phyloP scores from a whole-genome alignment of 2,888 invertebrate genomes.

The Therioaphis trifolii region DNA sequence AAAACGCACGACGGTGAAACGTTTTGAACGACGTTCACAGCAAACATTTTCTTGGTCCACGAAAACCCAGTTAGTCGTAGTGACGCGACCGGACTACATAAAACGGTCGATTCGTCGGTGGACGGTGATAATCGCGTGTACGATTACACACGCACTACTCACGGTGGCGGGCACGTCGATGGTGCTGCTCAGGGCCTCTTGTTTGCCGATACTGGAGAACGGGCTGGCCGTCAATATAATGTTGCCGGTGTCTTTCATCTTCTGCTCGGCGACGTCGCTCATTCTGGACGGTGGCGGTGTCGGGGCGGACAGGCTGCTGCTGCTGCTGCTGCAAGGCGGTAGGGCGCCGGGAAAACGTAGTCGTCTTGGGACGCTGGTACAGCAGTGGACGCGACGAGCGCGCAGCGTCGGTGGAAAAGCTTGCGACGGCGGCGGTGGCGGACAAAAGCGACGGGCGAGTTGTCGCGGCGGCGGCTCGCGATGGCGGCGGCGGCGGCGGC shows the following conservation, averaged over 20 bases:
- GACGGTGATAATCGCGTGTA: too few relatives aligned
- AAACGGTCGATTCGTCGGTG: not conserved
- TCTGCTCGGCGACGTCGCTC: constrained; percentile 30
- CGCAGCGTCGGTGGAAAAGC: not conserved
- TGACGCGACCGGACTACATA: not conserved
- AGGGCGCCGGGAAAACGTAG: too few relatives aligned
- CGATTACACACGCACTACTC: too few relatives aligned
- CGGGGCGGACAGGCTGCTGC: not conserved
- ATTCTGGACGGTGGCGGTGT: not conserved
- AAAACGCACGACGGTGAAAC: not conserved
- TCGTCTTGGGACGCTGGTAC: too few relatives aligned
- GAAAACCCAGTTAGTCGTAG: too few relatives aligned
- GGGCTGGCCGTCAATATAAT: constrained; percentile 46
- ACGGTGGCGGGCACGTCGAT: constrained; percentile 18
- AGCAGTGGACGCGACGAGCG: not conserved
- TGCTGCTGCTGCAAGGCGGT: too few relatives aligned
- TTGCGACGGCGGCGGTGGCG: not conserved
- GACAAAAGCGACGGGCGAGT: not conserved
- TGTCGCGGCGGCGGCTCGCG: too few relatives aligned
- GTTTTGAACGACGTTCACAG: not conserved
- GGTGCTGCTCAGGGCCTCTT: constrained; percentile 1
- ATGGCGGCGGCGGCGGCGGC: not conserved
- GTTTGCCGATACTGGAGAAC: constrained; percentile 29
- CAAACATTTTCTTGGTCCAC: not conserved
- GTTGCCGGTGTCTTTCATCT: constrained; percentile 19